Evolutionary conservation across 2,888 invertebrate genomes (phyloP).

Genomic region (Dolichopus griseipennis): DNA sequence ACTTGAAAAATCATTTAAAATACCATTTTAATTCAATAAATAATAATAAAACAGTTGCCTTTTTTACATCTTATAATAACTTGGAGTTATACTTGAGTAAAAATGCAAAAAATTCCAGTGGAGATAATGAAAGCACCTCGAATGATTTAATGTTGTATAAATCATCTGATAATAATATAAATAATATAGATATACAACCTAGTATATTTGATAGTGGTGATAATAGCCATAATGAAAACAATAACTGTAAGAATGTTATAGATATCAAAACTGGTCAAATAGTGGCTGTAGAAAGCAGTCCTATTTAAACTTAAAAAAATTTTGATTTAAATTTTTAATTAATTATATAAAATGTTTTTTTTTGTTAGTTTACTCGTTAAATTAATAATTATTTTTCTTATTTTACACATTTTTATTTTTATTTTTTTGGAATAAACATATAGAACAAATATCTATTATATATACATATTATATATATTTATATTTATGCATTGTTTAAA

Average conservation of each 20-base stretch:
- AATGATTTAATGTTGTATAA: not conserved
- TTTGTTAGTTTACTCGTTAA: no score
- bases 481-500: no score
- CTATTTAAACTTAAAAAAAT: not conserved
- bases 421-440: no score
- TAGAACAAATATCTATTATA: no score
- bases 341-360: no score
- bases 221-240: constrained; percentile 11
- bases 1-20: constrained; percentile 69
- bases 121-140: not conserved
- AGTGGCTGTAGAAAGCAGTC: not conserved
- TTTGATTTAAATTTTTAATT: no score
- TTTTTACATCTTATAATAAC: constrained; percentile 39
- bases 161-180: not conserved
- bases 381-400: not conserved
- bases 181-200: not conserved
- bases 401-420: not conserved
- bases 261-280: constrained; percentile 12
- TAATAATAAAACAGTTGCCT: constrained; percentile 35
- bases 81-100: constrained; percentile 37
- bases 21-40: constrained; percentile 55
- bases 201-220: constrained; percentile 17
- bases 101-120: constrained; percentile 15
- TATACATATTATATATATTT: no score
- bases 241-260: constrained; percentile 14